Base-by-base conservation (phyloP, 1,140 invertebrate species). In the Drosophila kikkawai region DNA sequence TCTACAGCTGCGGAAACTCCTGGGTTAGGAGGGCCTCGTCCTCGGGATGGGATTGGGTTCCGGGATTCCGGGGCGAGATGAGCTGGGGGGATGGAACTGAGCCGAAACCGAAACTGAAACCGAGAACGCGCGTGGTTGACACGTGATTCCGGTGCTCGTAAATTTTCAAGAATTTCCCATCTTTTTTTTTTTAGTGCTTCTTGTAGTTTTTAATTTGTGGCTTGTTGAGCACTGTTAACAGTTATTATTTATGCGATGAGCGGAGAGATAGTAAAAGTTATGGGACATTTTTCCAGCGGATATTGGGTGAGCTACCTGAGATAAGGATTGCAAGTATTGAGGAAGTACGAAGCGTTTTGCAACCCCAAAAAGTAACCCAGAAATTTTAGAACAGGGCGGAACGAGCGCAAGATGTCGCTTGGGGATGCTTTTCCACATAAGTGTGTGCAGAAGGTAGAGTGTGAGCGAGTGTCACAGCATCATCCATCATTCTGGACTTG, bases 401-500 rank as follows among this genome's bases (percentile, higher is more conserved):
- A 83, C 37, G 55, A 77, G 50, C 75, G 36, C 74, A 75, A 79
- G 75, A 82, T 91, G 86, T 91, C 86, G 91, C 86, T 90, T 78
- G 83, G 82, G 86, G 86, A 91, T 90, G 70, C 84, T 91, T 50
- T 32, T 57, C 61, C 47, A 42, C 39, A 34, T 44, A 36, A 63
- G 63, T 68, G 63, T 68, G 42, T 50, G 22, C 47, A 56, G 22
- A 15, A 7, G 7, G 41, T n/a, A 11, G 19, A 51, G 74, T 44
- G 61, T 36, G 63, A 41, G 80, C 47, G 81, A 79, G 77, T 90
- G 81, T 79, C 81, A 88, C 82, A 70, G 75, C 69, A 92, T 92
- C 91, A 92, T 92, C 91, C 91, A 92, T 92, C 91, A 92, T 92
- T 92, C 80, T 86, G 91, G 91, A 90, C 84, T 92, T 92, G 91